Evolutionary conservation across 2,113 vertebrate species (phyloP), one percentile per base, ranked within the genome.

Genomic region (Bubalus kerabau): DNA sequence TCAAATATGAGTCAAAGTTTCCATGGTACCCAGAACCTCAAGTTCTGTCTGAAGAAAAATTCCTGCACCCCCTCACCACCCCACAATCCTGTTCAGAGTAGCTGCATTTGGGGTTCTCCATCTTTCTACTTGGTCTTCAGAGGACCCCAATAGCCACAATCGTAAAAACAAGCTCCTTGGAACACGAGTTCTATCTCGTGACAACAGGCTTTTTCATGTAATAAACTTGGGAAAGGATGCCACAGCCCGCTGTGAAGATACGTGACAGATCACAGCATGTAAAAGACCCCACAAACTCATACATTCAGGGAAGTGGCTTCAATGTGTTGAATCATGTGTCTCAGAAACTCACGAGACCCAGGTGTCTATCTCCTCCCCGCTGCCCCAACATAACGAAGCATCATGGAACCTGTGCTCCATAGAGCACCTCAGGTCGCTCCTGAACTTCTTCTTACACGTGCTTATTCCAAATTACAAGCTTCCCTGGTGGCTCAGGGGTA

Each of bases 381-480:
- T 2, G 1, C 43, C 21, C 40, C 52, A 74, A 17, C 16, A n/a
- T 7, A 46, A 59, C 23, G 56, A 36, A 60, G 9, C 32, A 54
- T n/a, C 28, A 19, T 28, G 21, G 16, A 40, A 60, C 13, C 2
- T 9, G 43, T 5, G 16, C 16, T 36, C 17, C 67, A 60, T 0
- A 91, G 6, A 67, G 84, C 3, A 19, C 43, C 54, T 85, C 28
- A 21, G 43, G 7, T 11, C 4, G 19, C 40, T 67, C 43, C 28
- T 7, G 7, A 32, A 54, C 19, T 16, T 81, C 36, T 46, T 46
- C 43, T 46, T 46, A 46, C 57, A 40, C 1, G 0, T n/a, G 11
- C 76, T 48, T 32, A 5, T 71, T 40, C 80, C 67, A 81, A 28
- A 81, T 17, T 6, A 36, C 19, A 26, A 40, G 71, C 40, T 15